Conservation (phyloP, 2,797 vertebrate species). For the Channa striata region DNA sequence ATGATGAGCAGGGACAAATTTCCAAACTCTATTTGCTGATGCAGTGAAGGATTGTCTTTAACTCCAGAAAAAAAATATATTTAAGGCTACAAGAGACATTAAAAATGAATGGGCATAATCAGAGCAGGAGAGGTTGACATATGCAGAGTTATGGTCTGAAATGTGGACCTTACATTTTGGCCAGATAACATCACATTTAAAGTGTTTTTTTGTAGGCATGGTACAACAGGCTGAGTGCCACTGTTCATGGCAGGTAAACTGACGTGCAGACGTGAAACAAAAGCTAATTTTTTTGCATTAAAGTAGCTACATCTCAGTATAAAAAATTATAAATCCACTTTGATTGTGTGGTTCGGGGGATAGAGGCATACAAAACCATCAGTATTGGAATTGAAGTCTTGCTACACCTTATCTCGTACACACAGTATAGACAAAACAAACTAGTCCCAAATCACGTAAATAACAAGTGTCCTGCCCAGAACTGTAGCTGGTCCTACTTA, state of each 20-base stretch:
- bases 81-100: slow-evolving; percentile 18
- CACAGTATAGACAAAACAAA: slow-evolving; percentile 32
- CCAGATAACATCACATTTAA: neutral
- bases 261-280: neutral
- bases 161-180: neutral
- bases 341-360: neutral
- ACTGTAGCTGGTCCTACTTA: slow-evolving; percentile 12
- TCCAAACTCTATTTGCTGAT: slow-evolving; percentile 13
- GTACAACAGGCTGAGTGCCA: too few species aligned
- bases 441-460: slow-evolving; percentile 36
- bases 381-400: slow-evolving; percentile 20
- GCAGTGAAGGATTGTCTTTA: slow-evolving; percentile 22
- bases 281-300: neutral
- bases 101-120: slow-evolving; percentile 1
- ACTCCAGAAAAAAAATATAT: slow-evolving; percentile 28
- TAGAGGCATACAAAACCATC: slow-evolving; percentile 33
- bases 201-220: too few species aligned
- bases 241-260: too few species aligned
- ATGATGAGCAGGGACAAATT: neutral
- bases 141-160: neutral
- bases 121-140: slow-evolving; percentile 12
- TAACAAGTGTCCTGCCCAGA: slow-evolving; percentile 16
- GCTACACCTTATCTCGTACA: neutral
- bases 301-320: neutral
- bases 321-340: neutral